A percentile compares a stretch with the other conserved stretches of the same genome.
These are phyloP conservation scores for Parnassius glacialis DNA, from an alignment of 2,888 invertebrate species.

Conservation along the genomic window DNA sequence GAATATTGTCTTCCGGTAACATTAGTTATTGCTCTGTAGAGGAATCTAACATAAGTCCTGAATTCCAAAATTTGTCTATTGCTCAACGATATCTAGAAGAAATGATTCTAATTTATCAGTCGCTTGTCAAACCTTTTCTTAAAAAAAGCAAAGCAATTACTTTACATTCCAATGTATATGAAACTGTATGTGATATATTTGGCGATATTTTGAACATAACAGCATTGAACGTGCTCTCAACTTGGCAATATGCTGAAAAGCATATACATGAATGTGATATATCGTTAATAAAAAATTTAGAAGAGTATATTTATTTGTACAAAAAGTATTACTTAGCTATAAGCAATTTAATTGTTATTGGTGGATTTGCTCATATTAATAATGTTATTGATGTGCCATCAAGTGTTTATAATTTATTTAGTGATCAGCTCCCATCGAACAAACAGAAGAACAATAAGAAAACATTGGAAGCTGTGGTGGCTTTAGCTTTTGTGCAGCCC, in stretches of 20 bases:
- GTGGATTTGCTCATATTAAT: conserved; percentile 85
- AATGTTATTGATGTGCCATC: conserved; percentile 82
- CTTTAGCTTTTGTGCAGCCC: conserved; percentile 82
- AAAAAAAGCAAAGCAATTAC: conserved; percentile 81
- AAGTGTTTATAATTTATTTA: conserved; percentile 78
- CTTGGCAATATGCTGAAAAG: conserved; percentile 85
- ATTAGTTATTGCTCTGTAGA: conserved; percentile 72
- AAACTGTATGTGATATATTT: conserved; percentile 84
- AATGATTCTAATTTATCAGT: conserved; percentile 82
- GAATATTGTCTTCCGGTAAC: conserved; percentile 71
- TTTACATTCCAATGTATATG: conserved; percentile 82
- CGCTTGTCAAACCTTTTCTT: conserved; percentile 83
- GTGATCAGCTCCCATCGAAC: conserved; percentile 77
- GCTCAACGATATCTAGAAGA: conserved; percentile 87
- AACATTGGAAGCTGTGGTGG: conserved; percentile 81
- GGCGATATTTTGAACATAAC: conserved; percentile 85
- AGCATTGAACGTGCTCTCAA: conserved; percentile 84
- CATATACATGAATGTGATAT: conserved; percentile 85
- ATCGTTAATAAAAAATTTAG: conserved; percentile 84
- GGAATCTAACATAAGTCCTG: conserved; percentile 58
- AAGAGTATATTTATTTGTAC: conserved; percentile 86
- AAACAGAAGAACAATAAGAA: conserved; percentile 79
- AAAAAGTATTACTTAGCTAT: conserved; percentile 86
- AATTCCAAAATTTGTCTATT: conserved; percentile 78
- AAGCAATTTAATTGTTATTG: conserved; percentile 87